Conservation (phyloP, 2,888 invertebrate species). For the Dynastes hyllus region DNA sequence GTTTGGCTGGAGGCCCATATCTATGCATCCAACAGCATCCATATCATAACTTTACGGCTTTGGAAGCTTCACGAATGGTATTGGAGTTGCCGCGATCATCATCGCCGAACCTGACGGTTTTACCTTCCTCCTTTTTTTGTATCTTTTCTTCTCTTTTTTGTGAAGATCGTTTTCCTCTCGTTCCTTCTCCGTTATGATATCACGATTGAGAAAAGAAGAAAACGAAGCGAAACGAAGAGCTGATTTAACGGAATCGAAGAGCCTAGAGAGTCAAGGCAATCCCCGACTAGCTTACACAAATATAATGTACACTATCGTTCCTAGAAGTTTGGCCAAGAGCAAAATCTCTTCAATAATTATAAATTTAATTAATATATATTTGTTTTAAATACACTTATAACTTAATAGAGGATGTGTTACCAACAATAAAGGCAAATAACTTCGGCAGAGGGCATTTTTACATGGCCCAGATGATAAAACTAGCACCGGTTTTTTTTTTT, state of each 20-base stretch:
- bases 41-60: constrained; percentile 41
- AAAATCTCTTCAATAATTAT: no score
- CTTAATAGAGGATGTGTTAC: no score
- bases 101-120: constrained; percentile 16
- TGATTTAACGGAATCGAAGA: constrained; percentile 57
- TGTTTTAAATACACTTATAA: no score
- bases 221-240: constrained; percentile 40
- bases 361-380: no score
- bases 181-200: constrained; percentile 4
- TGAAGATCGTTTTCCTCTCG: neutral
- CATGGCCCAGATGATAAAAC: no score
- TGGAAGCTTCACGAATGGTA: constrained; percentile 20
- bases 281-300: neutral
- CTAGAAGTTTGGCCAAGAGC: no score
- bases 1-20: constrained; percentile 59
- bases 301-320: no score
- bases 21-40: constrained; percentile 19
- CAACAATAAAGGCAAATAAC: no score
- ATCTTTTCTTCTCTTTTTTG: no score
- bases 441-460: no score
- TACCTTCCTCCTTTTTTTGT: constrained; percentile 10
- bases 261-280: constrained; percentile 14
- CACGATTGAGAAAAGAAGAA: constrained; percentile 3
- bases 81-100: constrained; percentile 2
- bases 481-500: no score